Evolutionary conservation across 2,113 vertebrate species (phyloP).

Genomic region (Brachyhypopomus gauderio): DNA sequence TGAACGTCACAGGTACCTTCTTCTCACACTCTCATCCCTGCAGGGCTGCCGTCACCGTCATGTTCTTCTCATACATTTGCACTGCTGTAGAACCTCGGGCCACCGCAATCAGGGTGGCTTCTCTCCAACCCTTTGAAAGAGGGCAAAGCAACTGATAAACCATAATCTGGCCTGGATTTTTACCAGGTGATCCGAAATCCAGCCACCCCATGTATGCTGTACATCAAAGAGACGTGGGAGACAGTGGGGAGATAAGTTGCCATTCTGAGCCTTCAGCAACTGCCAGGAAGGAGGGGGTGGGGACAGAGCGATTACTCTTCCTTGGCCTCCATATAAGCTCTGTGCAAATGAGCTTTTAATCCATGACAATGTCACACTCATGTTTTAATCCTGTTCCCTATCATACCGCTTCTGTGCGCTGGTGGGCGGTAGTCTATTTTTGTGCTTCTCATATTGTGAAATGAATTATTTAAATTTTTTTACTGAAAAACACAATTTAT

Average conservation of each 20-base stretch:
- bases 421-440: not conserved
- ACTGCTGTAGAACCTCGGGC: not conserved
- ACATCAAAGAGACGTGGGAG: slow-evolving; percentile 12
- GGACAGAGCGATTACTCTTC: slow-evolving; percentile 19
- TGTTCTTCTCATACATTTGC: too few relatives aligned
- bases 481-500: too few relatives aligned
- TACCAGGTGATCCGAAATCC: not conserved
- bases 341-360: slow-evolving; percentile 50
- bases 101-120: not conserved
- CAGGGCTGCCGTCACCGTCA: not conserved
- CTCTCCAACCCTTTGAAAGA: not conserved
- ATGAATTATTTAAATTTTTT: too few relatives aligned
- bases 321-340: slow-evolving; percentile 29
- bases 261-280: slow-evolving; percentile 22
- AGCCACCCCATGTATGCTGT: not conserved
- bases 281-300: slow-evolving; percentile 3
- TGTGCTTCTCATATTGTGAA: too few relatives aligned
- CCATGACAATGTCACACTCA: slow-evolving; percentile 36
- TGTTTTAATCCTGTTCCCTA: slow-evolving; percentile 54
- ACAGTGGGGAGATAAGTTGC: slow-evolving; percentile 35
- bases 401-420: slow-evolving; percentile 41
- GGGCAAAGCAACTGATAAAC: not conserved
- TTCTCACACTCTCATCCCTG: not conserved
- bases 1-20: slow-evolving; percentile 91
- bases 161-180: not conserved